Conservation (phyloP, 1,140 invertebrate genomes). For the Pseudomyrmex sp. region DNA sequence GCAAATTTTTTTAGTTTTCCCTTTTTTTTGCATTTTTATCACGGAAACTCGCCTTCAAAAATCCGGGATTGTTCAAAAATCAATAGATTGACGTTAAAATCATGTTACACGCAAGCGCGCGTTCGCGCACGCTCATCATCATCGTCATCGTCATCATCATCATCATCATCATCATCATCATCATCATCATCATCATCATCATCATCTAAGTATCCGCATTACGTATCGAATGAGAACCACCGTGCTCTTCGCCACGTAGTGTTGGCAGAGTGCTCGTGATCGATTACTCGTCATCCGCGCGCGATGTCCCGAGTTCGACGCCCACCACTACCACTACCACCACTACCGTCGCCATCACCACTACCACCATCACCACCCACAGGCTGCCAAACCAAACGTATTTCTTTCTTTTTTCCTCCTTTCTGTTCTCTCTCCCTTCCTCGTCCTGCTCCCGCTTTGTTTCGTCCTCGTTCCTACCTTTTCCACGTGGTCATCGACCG, state of each 20-base stretch:
- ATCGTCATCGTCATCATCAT: too few relatives aligned
- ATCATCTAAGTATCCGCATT: too few relatives aligned
- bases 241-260: constrained; percentile 74
- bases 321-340: constrained; percentile 61
- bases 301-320: constrained; percentile 78
- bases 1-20: too few relatives aligned
- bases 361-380: constrained; percentile 18
- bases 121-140: too few relatives aligned
- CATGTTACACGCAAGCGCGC: too few relatives aligned
- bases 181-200: too few relatives aligned
- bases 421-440: constrained; percentile 3
- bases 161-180: too few relatives aligned
- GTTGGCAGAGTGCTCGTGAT: constrained; percentile 83
- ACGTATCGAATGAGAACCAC: constrained; percentile 72
- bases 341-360: constrained; percentile 37
- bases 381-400: constrained; percentile 77
- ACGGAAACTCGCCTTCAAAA: too few relatives aligned
- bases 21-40: too few relatives aligned
- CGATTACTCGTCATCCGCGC: constrained; percentile 83
- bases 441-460: constrained; percentile 10
- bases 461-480: constrained; percentile 29
- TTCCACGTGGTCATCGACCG: constrained; percentile 64
- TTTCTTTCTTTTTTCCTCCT: constrained; percentile 71
- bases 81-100: too few relatives aligned
- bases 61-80: too few relatives aligned